These are phyloP conservation scores for Leucophenga montana DNA, from an alignment of 2,888 invertebrate genomes.

Conservation along the genomic window DNA sequence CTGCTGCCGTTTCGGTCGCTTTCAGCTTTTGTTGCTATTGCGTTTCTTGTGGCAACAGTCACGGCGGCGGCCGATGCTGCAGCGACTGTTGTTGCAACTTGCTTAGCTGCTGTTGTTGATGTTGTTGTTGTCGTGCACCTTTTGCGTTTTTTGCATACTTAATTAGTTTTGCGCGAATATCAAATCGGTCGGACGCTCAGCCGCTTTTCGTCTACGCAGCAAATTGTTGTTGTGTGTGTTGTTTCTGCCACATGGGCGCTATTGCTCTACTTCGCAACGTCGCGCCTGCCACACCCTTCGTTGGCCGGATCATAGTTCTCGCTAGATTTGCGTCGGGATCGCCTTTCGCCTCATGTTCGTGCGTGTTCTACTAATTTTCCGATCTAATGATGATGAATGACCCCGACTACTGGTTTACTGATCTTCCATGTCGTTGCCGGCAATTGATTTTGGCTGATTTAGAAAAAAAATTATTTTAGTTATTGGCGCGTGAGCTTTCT, in stretches of 20 bases:
- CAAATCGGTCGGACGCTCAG: background rate
- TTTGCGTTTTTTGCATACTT: constrained; percentile 28
- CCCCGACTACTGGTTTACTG: constrained; percentile 19
- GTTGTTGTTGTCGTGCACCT: constrained; percentile 41
- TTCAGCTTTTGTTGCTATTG: constrained; percentile 11
- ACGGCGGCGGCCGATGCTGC: constrained; percentile 26
- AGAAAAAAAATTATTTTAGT: no score
- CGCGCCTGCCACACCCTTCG: no score
- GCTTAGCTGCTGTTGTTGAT: background rate
- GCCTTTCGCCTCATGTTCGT: constrained; percentile 19
- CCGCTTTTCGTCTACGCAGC: background rate
- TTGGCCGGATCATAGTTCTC: background rate
- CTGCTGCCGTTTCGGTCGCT: constrained; percentile 3
- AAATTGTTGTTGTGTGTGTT: background rate
- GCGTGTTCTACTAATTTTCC: constrained; percentile 24
- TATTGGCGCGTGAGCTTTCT: no score
- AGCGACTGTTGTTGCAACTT: background rate
- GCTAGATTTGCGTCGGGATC: background rate
- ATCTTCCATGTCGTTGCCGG: background rate
- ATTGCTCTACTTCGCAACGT: background rate
- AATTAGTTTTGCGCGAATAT: constrained; percentile 19
- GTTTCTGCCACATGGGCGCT: background rate
- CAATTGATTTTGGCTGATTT: background rate
- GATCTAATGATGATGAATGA: constrained; percentile 26
- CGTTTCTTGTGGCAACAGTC: background rate